Conservation (phyloP, 2,113 vertebrate species). For the Apistogramma diplotaenia region DNA sequence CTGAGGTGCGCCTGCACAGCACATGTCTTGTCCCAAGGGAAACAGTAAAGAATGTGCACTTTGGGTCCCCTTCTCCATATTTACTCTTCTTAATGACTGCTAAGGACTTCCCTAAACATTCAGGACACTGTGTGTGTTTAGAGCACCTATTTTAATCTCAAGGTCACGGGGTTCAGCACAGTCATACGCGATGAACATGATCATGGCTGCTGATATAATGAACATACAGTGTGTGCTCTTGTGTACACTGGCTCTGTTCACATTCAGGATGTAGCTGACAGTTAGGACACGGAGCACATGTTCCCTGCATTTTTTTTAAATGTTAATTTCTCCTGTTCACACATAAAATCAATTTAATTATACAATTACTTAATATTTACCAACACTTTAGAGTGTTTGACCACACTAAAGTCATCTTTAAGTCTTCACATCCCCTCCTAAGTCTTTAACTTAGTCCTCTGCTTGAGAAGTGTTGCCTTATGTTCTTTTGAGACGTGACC, state of each 20-base stretch:
- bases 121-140: constrained; percentile 23
- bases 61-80: constrained; percentile 34
- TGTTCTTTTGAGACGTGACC: background rate
- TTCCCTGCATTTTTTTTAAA: background rate
- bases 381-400: background rate
- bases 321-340: background rate
- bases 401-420: background rate
- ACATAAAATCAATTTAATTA: background rate
- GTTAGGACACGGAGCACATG: background rate
- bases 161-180: background rate
- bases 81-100: constrained; percentile 12
- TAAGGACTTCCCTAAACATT: background rate
- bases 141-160: constrained; percentile 32
- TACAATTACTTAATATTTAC: too few species aligned
- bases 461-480: background rate
- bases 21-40: constrained; percentile 35
- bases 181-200: background rate
- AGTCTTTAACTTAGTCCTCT: background rate
- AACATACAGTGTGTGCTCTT: background rate
- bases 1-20: constrained; percentile 25
- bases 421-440: too few species aligned
- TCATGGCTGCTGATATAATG: background rate
- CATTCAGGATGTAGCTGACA: background rate
- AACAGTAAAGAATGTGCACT: constrained; percentile 43
- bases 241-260: background rate